Evolutionary conservation across 2,797 vertebrate genomes (phyloP), one percentile per base, ranked within the genome.

Genomic region (Buceros bicornis): DNA sequence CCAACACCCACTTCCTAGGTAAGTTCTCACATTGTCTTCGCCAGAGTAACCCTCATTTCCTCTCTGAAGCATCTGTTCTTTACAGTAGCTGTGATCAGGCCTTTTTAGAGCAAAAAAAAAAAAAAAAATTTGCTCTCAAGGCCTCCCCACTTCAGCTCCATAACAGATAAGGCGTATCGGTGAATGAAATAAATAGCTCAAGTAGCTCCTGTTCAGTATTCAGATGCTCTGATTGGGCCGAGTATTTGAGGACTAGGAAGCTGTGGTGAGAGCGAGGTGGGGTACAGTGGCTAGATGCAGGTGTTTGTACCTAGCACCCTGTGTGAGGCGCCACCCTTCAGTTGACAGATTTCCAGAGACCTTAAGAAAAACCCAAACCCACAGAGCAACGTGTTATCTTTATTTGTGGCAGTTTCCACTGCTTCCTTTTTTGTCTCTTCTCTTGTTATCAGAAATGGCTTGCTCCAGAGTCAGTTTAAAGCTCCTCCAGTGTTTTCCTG

Each of bases 331-430:
- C 66, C 82, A 61, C 72, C 33, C 62, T 84, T 72, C 62, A 9
- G 35, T 8, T 73, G 54, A 65, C 13, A 35, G 51, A 19, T 35
- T 70, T 57, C 48, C 54, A 13, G 16, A 84, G 9, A 28, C 42
- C 51, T 85, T 12, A 53, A 40, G 29, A 53, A 71, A 71, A n/a
- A 14, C n/a, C 17, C 37, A 18, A 7, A 25, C 29, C 13, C 48
- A 42, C 31, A 40, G 40, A 84, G n/a, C 58, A 83, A 78, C 0
- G 0, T 1, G 2, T 58, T 73, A 12, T 13, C 57, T 90, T 95
- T 95, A 94, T 95, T 95, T 64, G 33, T 2, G 5, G 56, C 80
- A 57, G 56, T 40, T 88, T 57, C 43, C 31, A 19, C 66, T 19
- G 60, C n/a, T 16, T 60, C 20, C 43, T 77, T 77, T 82, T 82